phyloP scores from a whole-genome alignment of 1,140 invertebrate genomes.

The Heliothis virescens region DNA sequence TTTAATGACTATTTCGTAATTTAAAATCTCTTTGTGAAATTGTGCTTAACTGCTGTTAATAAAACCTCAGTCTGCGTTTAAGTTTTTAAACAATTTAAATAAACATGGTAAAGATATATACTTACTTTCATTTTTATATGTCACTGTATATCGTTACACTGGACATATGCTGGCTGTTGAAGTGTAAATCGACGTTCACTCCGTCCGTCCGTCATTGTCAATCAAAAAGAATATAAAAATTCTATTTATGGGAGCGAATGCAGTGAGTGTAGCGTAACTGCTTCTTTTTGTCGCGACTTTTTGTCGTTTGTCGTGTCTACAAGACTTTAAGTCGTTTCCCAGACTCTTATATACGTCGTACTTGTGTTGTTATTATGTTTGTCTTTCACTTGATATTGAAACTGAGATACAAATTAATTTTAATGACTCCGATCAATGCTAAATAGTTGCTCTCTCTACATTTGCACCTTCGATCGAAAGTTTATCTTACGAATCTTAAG shows the following conservation, averaged over 20 bases:
- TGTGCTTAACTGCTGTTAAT: not conserved
- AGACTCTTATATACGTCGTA: not conserved
- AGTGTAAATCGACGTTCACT: constrained; percentile 14
- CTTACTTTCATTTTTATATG: too few species aligned
- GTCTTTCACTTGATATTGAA: constrained; percentile 31
- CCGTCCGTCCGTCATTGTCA: constrained; percentile 5
- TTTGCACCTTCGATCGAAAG: not conserved
- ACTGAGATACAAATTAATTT: not conserved
- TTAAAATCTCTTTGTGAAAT: not conserved
- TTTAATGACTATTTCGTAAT: constrained; percentile 20
- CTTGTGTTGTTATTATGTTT: not conserved
- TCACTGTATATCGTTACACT: too few species aligned
- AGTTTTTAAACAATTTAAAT: not conserved
- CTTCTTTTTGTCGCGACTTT: constrained; percentile 22
- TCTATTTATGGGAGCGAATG: constrained; percentile 1
- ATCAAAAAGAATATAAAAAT: constrained; percentile 12
- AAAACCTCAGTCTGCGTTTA: too few species aligned
- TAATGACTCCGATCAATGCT: not conserved
- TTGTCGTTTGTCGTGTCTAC: constrained; percentile 17
- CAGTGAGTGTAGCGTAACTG: not conserved
- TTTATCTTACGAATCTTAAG: too few species aligned
- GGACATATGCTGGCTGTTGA: not conserved
- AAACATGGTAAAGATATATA: not conserved
- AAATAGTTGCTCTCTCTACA: not conserved
- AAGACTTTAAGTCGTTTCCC: constrained; percentile 24